A percentile compares a stretch with the other conserved stretches of the same genome.
These are phyloP conservation scores for Tragelaphus buxtoni DNA, from an alignment of 2,113 vertebrate species.

Conservation along the genomic window DNA sequence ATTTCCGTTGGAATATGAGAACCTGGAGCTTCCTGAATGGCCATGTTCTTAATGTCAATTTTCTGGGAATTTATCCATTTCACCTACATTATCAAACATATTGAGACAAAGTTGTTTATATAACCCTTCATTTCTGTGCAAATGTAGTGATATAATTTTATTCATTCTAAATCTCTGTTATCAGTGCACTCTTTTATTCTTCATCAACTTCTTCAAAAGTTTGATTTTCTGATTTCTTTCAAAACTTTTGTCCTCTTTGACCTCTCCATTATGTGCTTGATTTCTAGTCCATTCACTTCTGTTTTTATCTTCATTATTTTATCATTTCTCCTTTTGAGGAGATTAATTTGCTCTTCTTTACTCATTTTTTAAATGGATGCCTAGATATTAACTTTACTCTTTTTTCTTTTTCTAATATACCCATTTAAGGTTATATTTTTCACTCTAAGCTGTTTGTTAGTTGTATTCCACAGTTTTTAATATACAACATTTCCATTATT, in stretches of 20 bases:
- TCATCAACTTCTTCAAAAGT: not conserved
- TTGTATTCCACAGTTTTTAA: not conserved
- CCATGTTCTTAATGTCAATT: not conserved
- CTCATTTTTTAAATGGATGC: not conserved
- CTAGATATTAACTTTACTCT: not conserved
- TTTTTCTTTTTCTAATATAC: not conserved
- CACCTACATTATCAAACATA: not conserved
- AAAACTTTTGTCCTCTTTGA: not conserved
- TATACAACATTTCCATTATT: not conserved
- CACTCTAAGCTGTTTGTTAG: not conserved
- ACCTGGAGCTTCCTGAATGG: not conserved
- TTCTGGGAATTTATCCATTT: not conserved
- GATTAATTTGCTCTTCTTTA: not conserved
- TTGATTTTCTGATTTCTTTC: not conserved
- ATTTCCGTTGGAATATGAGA: not conserved
- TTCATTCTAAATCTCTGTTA: not conserved
- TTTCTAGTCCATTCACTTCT: not conserved
- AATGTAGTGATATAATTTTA: not conserved
- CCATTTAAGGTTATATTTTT: not conserved
- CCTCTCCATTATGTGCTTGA: not conserved
- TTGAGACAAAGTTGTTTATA: not conserved
- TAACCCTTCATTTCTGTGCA: not conserved
- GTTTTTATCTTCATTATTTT: not conserved
- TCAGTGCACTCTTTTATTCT: not conserved
- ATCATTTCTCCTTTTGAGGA: not conserved